A percentile compares a stretch with the other conserved stretches of the same genome.
phyloP scores from a whole-genome alignment of 2,888 invertebrate species.

The Protodeltote pygarga region DNA sequence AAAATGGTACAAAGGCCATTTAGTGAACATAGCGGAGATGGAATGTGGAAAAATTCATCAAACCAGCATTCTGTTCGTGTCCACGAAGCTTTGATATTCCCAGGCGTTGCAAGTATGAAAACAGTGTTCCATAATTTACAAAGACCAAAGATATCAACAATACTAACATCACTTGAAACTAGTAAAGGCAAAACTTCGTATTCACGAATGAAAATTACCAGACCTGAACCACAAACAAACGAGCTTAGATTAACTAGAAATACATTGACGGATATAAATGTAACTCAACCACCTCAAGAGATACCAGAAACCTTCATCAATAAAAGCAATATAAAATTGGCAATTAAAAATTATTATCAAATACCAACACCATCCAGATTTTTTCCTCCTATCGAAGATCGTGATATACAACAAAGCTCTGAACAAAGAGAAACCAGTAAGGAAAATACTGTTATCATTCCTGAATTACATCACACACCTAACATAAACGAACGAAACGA shows the following conservation, averaged over 20 bases:
- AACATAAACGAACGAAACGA: conserved; percentile 51
- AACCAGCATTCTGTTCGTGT: neutral
- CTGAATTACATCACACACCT: conserved; percentile 29
- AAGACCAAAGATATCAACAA: conserved; percentile 65
- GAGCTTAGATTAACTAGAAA: conserved; percentile 62
- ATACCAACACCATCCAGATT: conserved; percentile 60
- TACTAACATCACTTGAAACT: conserved; percentile 61
- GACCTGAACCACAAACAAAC: conserved; percentile 45
- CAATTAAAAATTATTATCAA: conserved; percentile 54
- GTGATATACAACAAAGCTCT: conserved; percentile 46
- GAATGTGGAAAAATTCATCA: conserved; percentile 43
- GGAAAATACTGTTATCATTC: conserved; percentile 55
- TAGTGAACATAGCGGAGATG: conserved; percentile 56
- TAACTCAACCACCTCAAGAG: conserved; percentile 25
- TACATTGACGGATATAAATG: conserved; percentile 49
- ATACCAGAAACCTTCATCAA: conserved; percentile 3
- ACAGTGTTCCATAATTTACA: conserved; percentile 60
- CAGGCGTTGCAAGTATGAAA: conserved; percentile 60
- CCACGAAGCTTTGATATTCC: conserved; percentile 50
- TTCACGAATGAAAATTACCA: conserved; percentile 52
- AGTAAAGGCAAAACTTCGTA: conserved; percentile 54
- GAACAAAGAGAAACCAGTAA: conserved; percentile 49
- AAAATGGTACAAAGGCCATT: conserved; percentile 80
- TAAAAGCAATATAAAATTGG: conserved; percentile 37
- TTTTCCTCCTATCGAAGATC: conserved; percentile 63